A percentile compares a stretch with the other conserved stretches of the same genome.
phyloP scores from a whole-genome alignment of 2,888 invertebrate species.

The Pelosia muscerda region DNA sequence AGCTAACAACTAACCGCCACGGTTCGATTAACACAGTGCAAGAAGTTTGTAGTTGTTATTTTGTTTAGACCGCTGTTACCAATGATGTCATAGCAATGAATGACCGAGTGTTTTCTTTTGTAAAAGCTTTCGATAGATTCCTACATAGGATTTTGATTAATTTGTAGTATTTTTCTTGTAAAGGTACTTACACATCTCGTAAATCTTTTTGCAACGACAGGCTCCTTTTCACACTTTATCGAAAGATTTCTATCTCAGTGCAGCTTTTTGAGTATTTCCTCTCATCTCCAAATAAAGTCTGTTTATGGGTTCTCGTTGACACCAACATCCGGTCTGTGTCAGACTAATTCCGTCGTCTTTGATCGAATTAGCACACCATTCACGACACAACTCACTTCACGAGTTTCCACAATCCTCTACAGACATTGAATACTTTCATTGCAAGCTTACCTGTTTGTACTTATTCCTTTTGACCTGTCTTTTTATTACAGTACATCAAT shows the following conservation, averaged over 20 bases:
- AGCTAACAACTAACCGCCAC: conserved; percentile 49
- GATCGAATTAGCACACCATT: neutral
- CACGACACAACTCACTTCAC: neutral
- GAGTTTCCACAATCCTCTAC: too few relatives aligned
- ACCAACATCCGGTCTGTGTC: neutral
- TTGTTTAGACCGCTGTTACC: conserved; percentile 56
- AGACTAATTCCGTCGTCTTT: neutral
- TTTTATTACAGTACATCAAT: too few relatives aligned
- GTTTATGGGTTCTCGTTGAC: neutral
- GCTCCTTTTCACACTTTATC: too few relatives aligned
- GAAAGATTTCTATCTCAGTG: neutral
- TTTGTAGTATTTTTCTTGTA: neutral
- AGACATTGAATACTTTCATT: too few relatives aligned
- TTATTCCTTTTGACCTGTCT: too few relatives aligned
- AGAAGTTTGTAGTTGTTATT: conserved; percentile 52
- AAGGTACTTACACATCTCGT: neutral
- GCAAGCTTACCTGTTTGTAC: too few relatives aligned
- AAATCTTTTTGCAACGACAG: neutral
- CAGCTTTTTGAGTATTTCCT: neutral
- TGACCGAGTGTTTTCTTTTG: conserved; percentile 29
- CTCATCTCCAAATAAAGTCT: neutral
- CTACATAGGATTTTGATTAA: conserved; percentile 1
- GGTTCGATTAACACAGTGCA: conserved; percentile 58
- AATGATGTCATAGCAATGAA: conserved; percentile 68
- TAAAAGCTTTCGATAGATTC: conserved; percentile 11